Evolutionary conservation across 2,113 vertebrate genomes (phyloP), one percentile per base, ranked within the genome.

Genomic region (Ploceus nigricollis): DNA sequence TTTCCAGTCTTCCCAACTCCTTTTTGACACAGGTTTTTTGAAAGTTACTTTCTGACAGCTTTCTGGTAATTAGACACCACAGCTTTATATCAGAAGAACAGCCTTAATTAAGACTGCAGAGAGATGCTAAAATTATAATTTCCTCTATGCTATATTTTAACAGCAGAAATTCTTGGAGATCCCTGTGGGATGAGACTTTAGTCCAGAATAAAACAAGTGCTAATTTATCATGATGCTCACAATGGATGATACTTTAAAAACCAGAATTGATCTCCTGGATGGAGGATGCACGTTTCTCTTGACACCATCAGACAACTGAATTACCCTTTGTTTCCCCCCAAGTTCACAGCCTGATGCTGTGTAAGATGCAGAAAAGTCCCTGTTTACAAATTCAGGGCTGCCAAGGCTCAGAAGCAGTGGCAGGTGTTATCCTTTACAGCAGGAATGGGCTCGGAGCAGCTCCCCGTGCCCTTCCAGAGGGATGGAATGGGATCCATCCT

Each of bases 81-180:
- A 28, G 92, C 91, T 94, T 97, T 90, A 40, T 56, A 93, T 90
- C 92, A 40, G 37, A 94, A 95, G 93, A 72, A 92, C 57, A 83
- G 64, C 51, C 82, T 94, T 97, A 94, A 97, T 95, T 95, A 97
- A 95, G 95, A 76, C 91, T 92, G 95, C 82, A 83, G 93, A 97
- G 90, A 95, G 90, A 90, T 83, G 97, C 96, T 87, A 72, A 95
- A 96, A 81, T 96, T 97, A 66, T 86, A 94, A 97, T 96, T 95
- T 94, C 92, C 96, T 91, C 64, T 91, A 85, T 76, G 95, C 87
- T 72, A 47, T 73, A 81, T 90, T 96, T 92, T 86, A 95, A 61
- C 72, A 77, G 92, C 53, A 78, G 82, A 97, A 94, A 83, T 66
- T 96, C 94, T 86, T 42, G 80, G 94, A 95, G 30, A 57, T 86